Evolutionary conservation across 1,140 invertebrate genomes (phyloP).

Genomic region (Listronotus oregonensis): DNA sequence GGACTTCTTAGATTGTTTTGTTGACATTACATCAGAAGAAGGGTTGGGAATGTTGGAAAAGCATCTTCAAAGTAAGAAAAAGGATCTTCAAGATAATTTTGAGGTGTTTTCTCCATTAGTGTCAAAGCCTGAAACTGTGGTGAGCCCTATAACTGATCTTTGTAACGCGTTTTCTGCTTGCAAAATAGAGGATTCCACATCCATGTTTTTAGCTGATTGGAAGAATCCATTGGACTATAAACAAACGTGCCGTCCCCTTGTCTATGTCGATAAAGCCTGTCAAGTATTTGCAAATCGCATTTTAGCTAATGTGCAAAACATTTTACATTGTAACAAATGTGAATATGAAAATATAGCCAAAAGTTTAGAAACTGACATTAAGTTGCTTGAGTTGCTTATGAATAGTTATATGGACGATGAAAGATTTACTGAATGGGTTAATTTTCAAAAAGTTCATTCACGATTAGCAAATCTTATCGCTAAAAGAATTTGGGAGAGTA

Average conservation of each 20-base stretch:
- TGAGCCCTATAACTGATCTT: slow-evolving; percentile 64
- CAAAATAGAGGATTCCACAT: slow-evolving; percentile 53
- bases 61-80: slow-evolving; percentile 61
- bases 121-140: slow-evolving; percentile 2
- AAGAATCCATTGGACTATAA: slow-evolving; percentile 10
- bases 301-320: slow-evolving; percentile 56
- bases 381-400: slow-evolving; percentile 69
- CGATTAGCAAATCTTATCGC: slow-evolving; percentile 65
- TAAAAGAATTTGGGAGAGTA: slow-evolving; percentile 49
- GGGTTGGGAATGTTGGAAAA: slow-evolving; percentile 76
- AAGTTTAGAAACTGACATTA: slow-evolving; percentile 64
- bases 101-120: slow-evolving; percentile 21
- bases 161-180: slow-evolving; percentile 62
- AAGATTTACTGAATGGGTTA: slow-evolving; percentile 61
- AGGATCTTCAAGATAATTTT: slow-evolving; percentile 14
- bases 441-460: slow-evolving; percentile 67
- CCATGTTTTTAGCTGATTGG: slow-evolving; percentile 1
- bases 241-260: slow-evolving; percentile 54
- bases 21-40: slow-evolving; percentile 72
- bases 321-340: slow-evolving; percentile 40
- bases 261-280: slow-evolving; percentile 68
- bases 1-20: slow-evolving; percentile 81
- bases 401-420: slow-evolving; percentile 68
- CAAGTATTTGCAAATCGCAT: slow-evolving; percentile 71
- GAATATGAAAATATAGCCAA: slow-evolving; percentile 49